Conservation (phyloP, 2,888 invertebrate species). For the Amblyteles armatorius region DNA sequence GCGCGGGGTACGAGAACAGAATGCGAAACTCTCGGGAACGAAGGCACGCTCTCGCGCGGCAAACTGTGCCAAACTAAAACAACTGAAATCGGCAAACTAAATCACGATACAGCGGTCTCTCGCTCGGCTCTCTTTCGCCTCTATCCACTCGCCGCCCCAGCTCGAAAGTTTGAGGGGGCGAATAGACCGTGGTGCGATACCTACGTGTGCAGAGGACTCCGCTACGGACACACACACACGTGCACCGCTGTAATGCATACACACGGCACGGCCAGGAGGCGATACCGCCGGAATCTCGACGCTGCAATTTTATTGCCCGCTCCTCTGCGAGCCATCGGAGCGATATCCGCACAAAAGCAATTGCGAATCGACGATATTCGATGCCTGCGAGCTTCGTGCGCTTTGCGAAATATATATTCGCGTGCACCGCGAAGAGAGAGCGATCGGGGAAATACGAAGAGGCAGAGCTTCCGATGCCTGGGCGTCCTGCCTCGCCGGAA, state of each 20-base stretch:
- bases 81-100: conserved; percentile 69
- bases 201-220: not conserved
- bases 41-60: conserved; percentile 24
- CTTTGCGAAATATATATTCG: conserved; percentile 42
- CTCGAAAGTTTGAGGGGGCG: conserved; percentile 46
- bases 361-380: conserved; percentile 60
- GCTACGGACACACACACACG: not conserved
- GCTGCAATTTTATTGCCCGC: conserved; percentile 62
- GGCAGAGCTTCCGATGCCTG: conserved; percentile 1
- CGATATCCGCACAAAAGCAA: conserved; percentile 61
- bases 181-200: not conserved
- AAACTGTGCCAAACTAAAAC: conserved; percentile 69
- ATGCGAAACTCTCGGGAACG: conserved; percentile 52
- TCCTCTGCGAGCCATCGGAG: conserved; percentile 53
- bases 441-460: conserved; percentile 29
- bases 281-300: conserved; percentile 62
- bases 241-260: conserved; percentile 28
- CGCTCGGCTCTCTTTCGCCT: conserved; percentile 28
- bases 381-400: conserved; percentile 36
- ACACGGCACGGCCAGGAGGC: conserved; percentile 26
- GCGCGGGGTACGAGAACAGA: conserved; percentile 41
- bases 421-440: conserved; percentile 36
- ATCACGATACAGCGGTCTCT: conserved; percentile 61
- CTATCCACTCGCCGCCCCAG: conserved; percentile 28
- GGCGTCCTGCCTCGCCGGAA: conserved; percentile 8